A percentile compares a stretch with the other conserved stretches of the same genome.
phyloP scores from a whole-genome alignment of 1,140 invertebrate genomes.

The Bombus terrestris region DNA sequence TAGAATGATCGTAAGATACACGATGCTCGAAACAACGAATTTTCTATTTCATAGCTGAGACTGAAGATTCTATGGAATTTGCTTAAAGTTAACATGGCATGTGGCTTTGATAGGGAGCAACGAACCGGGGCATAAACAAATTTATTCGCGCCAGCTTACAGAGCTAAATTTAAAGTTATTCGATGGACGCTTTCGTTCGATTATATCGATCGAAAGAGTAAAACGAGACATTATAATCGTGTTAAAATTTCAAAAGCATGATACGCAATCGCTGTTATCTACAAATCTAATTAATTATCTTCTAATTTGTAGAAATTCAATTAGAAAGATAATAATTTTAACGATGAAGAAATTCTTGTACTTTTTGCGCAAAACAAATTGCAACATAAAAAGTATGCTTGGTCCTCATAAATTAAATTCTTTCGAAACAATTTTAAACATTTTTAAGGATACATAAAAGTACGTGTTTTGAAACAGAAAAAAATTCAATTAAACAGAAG shows the following conservation, averaged over 20 bases:
- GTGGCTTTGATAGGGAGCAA: constrained; percentile 40
- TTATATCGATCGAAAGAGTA: constrained; percentile 7
- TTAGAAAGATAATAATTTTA: too few species aligned
- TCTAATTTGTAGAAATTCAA: neutral
- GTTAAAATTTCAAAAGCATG: neutral
- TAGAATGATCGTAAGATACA: neutral
- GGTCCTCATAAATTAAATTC: neutral
- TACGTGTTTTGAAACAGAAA: neutral
- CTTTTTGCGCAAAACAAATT: neutral
- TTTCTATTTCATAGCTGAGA: neutral
- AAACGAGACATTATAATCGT: neutral
- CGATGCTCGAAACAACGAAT: neutral
- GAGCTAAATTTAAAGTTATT: constrained; percentile 50
- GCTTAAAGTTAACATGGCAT: constrained; percentile 20
- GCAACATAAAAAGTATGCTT: neutral
- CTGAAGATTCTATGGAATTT: constrained; percentile 3
- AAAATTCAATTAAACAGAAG: neutral
- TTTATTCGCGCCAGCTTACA: constrained; percentile 36
- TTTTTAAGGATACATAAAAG: neutral
- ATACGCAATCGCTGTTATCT: neutral
- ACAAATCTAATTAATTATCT: neutral
- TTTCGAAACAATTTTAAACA: neutral
- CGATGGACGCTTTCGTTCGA: constrained; percentile 8
- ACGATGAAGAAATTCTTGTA: neutral
- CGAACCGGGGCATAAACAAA: constrained; percentile 45